Base-by-base conservation (phyloP, 2,113 vertebrate species). In the Chitala chitala region DNA sequence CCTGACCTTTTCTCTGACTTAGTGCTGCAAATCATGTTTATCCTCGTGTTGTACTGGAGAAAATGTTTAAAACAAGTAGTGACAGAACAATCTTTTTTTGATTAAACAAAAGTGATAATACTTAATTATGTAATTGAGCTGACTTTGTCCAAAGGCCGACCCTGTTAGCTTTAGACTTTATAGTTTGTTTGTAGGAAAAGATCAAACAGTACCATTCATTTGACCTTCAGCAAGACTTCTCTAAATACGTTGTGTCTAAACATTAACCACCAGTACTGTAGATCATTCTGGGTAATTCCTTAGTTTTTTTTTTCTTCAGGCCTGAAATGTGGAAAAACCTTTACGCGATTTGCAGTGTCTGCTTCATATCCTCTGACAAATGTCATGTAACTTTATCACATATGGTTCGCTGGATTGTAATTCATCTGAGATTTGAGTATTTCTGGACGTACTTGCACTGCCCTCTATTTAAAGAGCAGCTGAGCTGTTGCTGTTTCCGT, bases 221-320 rank as follows among this genome's bases (percentile, higher is more conserved):
- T 84, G 88, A 88, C 86, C 85, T 89, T 89, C 86, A 87, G 84
- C 79, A 81, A 72, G 74, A 79, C 77, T 80, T 86, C 85, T 83
- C 80, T 76, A 77, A 80, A 79, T 74, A 74, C 82, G 69, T 73
- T 81, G 75, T 75, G 84, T 85, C 82, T 89, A 88, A 87, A 88
- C 85, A 89, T 89, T 89, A 89, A 87, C 88, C 83, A 75, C 22
- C 24, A 69, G 78, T 26, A 74, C 69, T 31, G 79, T 75, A 75
- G 78, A 81, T 81, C 81, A 79, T 82, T 86, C 8, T 4, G 46
- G 68, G 24, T 53, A 26, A 51, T n/a, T 22, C n/a, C 54, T 56
- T 20, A 22, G 20, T 3, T 3, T 22, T 9, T 8, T n/a, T 56
- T 56, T 24, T 2, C 36, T 69, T 48, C 66, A 69, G 29, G 5